Conservation (phyloP, 2,113 vertebrate genomes). For the Heterotilapia buettikoferi region DNA sequence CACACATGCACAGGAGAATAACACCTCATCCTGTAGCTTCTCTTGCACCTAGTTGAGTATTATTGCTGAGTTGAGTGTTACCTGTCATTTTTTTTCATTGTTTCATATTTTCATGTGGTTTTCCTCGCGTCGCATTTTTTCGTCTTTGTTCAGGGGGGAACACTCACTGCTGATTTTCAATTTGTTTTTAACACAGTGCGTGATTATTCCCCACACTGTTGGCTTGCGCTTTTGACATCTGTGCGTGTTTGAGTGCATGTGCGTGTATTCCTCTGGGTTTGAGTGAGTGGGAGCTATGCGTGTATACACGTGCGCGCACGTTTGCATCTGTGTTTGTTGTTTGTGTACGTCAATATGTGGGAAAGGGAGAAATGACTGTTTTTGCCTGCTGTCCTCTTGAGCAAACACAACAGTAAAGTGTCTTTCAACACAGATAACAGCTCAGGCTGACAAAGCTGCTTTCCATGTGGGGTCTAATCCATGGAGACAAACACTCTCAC, state of each 20-base stretch:
- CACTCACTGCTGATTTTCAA: slow-evolving; percentile 66
- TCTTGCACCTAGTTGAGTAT: not conserved
- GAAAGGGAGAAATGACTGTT: slow-evolving; percentile 26
- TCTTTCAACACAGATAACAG: slow-evolving; percentile 56
- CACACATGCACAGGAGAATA: not conserved
- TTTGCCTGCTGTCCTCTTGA: slow-evolving; percentile 39
- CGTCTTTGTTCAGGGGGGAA: slow-evolving; percentile 42
- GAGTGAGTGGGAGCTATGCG: not conserved
- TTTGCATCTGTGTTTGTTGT: slow-evolving; percentile 1
- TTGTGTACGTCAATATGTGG: slow-evolving; percentile 6
- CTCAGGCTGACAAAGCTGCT: slow-evolving; percentile 57
- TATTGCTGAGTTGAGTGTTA: slow-evolving; percentile 19
- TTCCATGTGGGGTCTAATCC: slow-evolving; percentile 60
- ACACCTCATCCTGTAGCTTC: not conserved
- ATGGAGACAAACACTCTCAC: slow-evolving; percentile 53
- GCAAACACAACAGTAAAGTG: slow-evolving; percentile 49
- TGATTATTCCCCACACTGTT: slow-evolving; percentile 50
- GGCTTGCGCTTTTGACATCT: slow-evolving; percentile 24
- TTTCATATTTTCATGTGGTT: slow-evolving; percentile 5
- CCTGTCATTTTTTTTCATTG: slow-evolving; percentile 33
- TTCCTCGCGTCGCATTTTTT: slow-evolving; percentile 44
- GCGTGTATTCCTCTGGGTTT: slow-evolving; percentile 5
- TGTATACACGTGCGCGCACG: not conserved
- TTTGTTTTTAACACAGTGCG: slow-evolving; percentile 61
- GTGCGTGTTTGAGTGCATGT: not conserved